Evolutionary conservation across 1,140 invertebrate species (phyloP).

Genomic region (Drosophila aff.): DNA sequence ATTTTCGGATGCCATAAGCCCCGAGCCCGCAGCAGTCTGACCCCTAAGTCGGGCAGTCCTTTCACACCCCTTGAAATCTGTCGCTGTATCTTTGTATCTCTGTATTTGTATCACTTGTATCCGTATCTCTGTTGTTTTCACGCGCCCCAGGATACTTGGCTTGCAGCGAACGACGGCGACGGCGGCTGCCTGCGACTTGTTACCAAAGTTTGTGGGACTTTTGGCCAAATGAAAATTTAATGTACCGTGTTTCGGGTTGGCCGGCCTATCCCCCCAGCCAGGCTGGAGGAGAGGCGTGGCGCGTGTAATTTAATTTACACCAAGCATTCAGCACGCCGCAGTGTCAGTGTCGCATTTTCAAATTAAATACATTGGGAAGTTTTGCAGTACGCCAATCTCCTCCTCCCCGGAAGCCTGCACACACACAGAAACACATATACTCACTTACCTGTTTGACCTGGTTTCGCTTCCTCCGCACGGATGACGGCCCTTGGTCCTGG

Average conservation of each 20-base stretch:
- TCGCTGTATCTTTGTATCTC: slow-evolving; percentile 22
- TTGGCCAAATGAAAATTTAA: slow-evolving; percentile 64
- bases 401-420: background rate
- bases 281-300: slow-evolving; percentile 30
- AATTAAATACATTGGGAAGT: slow-evolving; percentile 56
- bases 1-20: slow-evolving; percentile 12
- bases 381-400: slow-evolving; percentile 8
- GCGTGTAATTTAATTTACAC: slow-evolving; percentile 64
- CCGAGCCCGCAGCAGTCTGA: slow-evolving; percentile 40
- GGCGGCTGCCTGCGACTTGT: slow-evolving; percentile 42
- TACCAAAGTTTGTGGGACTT: slow-evolving; percentile 59
- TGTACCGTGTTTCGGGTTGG: slow-evolving; percentile 57
- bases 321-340: slow-evolving; percentile 52
- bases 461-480: slow-evolving; percentile 30
- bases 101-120: slow-evolving; percentile 15
- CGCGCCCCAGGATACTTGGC: slow-evolving; percentile 29
- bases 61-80: slow-evolving; percentile 25
- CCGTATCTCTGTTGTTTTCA: slow-evolving; percentile 19
- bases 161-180: slow-evolving; percentile 13
- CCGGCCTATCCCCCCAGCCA: slow-evolving; percentile 28
- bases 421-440: background rate
- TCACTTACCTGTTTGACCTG: slow-evolving; percentile 47
- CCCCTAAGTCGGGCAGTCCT: slow-evolving; percentile 26
- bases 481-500: slow-evolving; percentile 19
- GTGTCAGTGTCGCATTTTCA: slow-evolving; percentile 62